Base-by-base conservation (phyloP, 2,888 invertebrate species). In the Pachydiplax longipennis region DNA sequence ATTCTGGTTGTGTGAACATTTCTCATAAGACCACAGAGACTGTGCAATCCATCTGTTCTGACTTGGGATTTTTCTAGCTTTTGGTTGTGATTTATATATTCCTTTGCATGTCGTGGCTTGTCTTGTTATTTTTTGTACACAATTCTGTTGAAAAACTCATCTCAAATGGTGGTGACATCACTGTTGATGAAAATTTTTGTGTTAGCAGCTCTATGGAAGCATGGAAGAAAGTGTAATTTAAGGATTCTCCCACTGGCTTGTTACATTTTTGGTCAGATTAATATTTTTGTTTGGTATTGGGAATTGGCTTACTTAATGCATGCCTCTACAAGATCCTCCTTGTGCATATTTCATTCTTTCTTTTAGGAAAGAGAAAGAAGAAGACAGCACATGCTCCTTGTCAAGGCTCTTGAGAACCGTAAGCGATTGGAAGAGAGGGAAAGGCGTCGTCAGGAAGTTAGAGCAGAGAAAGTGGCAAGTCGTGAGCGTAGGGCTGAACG, bases 371-470 rank as follows among this genome's bases (percentile, higher is more conserved):
- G 98, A 73, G 98, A 99, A 94, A 95, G 98, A 92, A 95, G 98
- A 93, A 96, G 98, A 37, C 99, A 99, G 93, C 99, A 99, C 94
- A 97, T 98, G 94, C 96, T 98, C 0, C 95, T 99, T 91, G 97
- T 99, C 82, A 96, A 98, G 48, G 97, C 98, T 90, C 94, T 99
- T 91, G 99, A 99, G 93, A 96, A 96, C 91, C 95, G 98, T 35
- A 96, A 98, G 92, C 96, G 98, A 93, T 97, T 97, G 94, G 98
- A 99, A 93, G 98, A 98, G 93, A 95, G 97, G 15, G 98, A 98
- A 93, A 96, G 96, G 92, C 96, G 96, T 93, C 96, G 97, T 92
- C 95, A 96, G 91, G 95, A 97, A 94, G 95, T 97, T 92, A 95
- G 97, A 91, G 96, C 98, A 91, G 98, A 98, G 94, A 96, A 98